phyloP scores from a whole-genome alignment of 2,113 vertebrate species.

The Cynoglossus semilaevis region DNA sequence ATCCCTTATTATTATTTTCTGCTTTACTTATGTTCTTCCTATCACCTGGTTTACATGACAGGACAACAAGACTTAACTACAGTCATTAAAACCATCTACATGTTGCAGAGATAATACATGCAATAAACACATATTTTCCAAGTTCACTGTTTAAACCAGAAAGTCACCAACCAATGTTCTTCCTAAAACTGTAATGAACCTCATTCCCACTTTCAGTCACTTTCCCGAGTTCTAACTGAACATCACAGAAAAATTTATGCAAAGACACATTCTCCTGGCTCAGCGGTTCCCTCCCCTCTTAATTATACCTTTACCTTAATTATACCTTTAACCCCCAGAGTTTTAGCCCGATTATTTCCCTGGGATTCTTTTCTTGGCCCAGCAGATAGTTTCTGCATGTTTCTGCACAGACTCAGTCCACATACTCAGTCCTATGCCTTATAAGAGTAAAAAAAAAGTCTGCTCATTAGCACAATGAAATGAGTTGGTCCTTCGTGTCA shows the following conservation, averaged over 20 bases:
- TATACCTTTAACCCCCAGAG: conserved; percentile 66
- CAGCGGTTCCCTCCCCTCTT: conserved; percentile 24
- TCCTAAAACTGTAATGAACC: conserved; percentile 39
- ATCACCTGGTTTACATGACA: too few relatives aligned
- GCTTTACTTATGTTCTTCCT: too few relatives aligned
- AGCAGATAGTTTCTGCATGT: conserved; percentile 19
- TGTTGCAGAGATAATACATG: too few relatives aligned
- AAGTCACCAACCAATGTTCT: conserved; percentile 7
- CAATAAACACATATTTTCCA: not conserved
- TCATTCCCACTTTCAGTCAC: conserved; percentile 42
- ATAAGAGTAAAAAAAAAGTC: conserved; percentile 37
- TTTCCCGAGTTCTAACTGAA: conserved; percentile 41
- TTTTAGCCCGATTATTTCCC: conserved; percentile 65
- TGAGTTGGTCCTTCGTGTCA: conserved; percentile 38
- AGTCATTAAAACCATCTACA: too few relatives aligned
- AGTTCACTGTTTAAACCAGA: not conserved
- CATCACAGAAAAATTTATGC: conserved; percentile 49
- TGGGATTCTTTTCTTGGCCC: conserved; percentile 48
- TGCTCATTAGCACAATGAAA: conserved; percentile 32
- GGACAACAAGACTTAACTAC: too few relatives aligned
- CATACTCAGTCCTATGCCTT: conserved; percentile 54
- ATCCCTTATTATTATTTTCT: too few relatives aligned
- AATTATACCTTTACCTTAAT: conserved; percentile 66
- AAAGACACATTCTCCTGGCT: conserved; percentile 33
- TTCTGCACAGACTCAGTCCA: conserved; percentile 40